Conservation (phyloP, 2,113 vertebrate genomes). For the Pavo muticus region DNA sequence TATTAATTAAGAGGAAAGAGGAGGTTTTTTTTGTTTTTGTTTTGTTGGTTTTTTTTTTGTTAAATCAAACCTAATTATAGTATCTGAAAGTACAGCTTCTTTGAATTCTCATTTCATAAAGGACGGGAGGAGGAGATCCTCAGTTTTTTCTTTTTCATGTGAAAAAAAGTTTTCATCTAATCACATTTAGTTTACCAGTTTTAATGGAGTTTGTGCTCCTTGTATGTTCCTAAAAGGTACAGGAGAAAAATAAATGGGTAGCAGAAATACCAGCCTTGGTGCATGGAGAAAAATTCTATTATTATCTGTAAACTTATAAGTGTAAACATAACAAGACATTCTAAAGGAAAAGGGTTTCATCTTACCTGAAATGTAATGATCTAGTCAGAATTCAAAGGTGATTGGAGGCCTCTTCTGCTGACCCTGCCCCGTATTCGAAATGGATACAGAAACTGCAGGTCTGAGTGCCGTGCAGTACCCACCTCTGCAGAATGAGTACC, state of each 20-base stretch:
- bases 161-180: conserved; percentile 46
- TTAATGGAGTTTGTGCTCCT: neutral
- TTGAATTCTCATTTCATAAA: conserved; percentile 19
- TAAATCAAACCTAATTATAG: conserved; percentile 49
- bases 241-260: conserved; percentile 1
- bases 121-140: neutral
- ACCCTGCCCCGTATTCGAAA: neutral
- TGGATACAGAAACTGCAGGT: neutral
- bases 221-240: neutral
- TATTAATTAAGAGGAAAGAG: conserved; percentile 37
- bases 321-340: neutral
- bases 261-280: neutral
- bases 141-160: neutral
- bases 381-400: neutral
- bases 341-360: neutral
- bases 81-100: conserved; percentile 9
- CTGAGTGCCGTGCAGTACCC: neutral
- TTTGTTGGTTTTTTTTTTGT: neutral
- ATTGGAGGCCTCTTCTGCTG: neutral
- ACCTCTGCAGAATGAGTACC: neutral
- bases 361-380: neutral
- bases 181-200: neutral
- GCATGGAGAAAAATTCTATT: neutral
- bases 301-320: neutral
- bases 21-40: neutral